These are phyloP conservation scores for Nyctibius bracteatus DNA, from an alignment of 2,113 vertebrate species.

Conservation along the genomic window DNA sequence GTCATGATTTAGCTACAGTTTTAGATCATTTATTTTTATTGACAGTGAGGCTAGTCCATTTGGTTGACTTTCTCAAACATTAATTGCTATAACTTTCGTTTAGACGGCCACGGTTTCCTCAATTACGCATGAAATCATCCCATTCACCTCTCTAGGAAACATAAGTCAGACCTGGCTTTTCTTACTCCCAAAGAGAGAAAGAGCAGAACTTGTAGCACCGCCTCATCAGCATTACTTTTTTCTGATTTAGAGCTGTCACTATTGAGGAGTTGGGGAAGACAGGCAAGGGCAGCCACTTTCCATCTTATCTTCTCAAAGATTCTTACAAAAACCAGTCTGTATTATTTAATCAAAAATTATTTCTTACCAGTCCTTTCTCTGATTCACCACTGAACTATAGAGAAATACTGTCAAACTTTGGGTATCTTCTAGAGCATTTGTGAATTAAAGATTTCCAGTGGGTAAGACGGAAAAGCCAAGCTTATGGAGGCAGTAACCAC, in stretches of 20 bases:
- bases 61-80: slow-evolving; percentile 18
- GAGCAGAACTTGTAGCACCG: background rate
- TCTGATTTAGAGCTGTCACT: background rate
- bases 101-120: background rate
- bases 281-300: background rate
- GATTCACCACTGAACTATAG: background rate
- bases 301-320: background rate
- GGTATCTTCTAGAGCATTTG: background rate
- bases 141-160: background rate
- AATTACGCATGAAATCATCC: background rate
- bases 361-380: background rate
- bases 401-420: background rate
- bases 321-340: background rate
- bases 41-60: background rate
- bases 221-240: background rate
- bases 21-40: slow-evolving; percentile 23
- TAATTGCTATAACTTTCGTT: background rate
- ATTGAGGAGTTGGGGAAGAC: background rate
- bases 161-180: background rate
- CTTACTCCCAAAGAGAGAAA: background rate
- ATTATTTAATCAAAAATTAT: background rate
- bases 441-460: background rate
- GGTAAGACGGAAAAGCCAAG: background rate
- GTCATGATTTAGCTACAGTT: background rate
- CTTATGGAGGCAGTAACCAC: background rate